A percentile compares a stretch with the other conserved stretches of the same genome.
phyloP scores from a whole-genome alignment of 2,113 vertebrate species.

The Callionymus lyra region DNA sequence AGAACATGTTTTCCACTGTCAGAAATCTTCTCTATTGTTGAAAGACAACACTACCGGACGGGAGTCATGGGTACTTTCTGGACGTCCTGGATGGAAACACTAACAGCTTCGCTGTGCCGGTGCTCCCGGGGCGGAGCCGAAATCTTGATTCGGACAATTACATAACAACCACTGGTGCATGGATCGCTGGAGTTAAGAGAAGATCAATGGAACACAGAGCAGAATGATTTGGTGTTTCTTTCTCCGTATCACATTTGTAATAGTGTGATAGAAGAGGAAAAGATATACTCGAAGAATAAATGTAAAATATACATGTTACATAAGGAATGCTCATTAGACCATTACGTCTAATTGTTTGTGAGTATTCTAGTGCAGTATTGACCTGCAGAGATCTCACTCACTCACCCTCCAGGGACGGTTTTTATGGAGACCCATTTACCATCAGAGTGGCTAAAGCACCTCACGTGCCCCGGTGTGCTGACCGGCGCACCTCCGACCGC shows the following conservation, averaged over 20 bases:
- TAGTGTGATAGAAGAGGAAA: too few species aligned
- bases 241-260: too few species aligned
- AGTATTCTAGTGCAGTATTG: slow-evolving; percentile 65
- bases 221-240: too few species aligned
- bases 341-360: too few species aligned
- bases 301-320: too few species aligned
- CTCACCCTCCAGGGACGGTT: slow-evolving; percentile 22
- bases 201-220: slow-evolving; percentile 19
- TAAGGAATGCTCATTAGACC: too few species aligned
- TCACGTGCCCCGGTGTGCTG: neutral
- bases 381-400: slow-evolving; percentile 29
- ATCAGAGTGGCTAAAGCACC: slow-evolving; percentile 13
- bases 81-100: slow-evolving; percentile 22
- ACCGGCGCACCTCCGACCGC: slow-evolving; percentile 10
- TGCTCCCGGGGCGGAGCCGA: neutral
- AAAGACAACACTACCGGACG: slow-evolving; percentile 16
- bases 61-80: slow-evolving; percentile 52
- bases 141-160: slow-evolving; percentile 10
- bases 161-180: slow-evolving; percentile 10
- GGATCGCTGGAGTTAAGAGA: slow-evolving; percentile 1
- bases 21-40: slow-evolving; percentile 43
- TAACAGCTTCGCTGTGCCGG: neutral
- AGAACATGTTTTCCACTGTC: slow-evolving; percentile 20
- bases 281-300: too few species aligned
- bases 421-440: slow-evolving; percentile 17